phyloP scores from a whole-genome alignment of 2,113 vertebrate genomes.

The Sinocyclocheilus maitianheensis region DNA sequence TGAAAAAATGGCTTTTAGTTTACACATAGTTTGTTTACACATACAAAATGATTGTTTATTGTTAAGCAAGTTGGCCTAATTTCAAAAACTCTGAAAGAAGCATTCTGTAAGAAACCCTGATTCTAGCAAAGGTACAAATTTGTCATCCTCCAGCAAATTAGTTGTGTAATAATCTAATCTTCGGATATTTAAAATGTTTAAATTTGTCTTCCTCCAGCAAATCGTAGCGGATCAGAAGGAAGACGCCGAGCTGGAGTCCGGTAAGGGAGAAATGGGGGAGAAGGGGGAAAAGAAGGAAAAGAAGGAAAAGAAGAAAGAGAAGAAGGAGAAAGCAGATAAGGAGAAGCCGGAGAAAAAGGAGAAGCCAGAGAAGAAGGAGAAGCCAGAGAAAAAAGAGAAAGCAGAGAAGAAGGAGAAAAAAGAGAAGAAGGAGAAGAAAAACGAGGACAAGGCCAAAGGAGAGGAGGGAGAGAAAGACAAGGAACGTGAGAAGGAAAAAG shows the following conservation, averaged over 20 bases:
- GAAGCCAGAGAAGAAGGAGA: conserved; percentile 63
- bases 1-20: too few relatives aligned
- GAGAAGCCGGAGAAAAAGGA: conserved; percentile 54
- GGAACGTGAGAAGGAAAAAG: conserved; percentile 57
- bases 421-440: conserved; percentile 74
- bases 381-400: conserved; percentile 50
- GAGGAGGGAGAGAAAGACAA: conserved; percentile 53
- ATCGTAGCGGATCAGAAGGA: conserved; percentile 81
- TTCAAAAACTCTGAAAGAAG: not conserved
- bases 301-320: conserved; percentile 51
- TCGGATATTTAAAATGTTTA: not conserved
- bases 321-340: conserved; percentile 62
- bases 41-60: not conserved
- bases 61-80: not conserved
- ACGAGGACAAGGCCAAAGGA: conserved; percentile 53
- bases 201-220: conserved; percentile 60
- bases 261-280: conserved; percentile 69
- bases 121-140: not conserved
- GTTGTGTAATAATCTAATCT: not conserved
- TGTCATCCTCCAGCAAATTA: too few relatives aligned
- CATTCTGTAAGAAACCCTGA: not conserved
- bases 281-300: conserved; percentile 64
- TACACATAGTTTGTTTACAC: too few relatives aligned
- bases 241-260: conserved; percentile 49
- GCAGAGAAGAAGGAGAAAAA: conserved; percentile 65